Base-by-base conservation (phyloP, 1,140 invertebrate genomes). In the Ceratina australensis region DNA sequence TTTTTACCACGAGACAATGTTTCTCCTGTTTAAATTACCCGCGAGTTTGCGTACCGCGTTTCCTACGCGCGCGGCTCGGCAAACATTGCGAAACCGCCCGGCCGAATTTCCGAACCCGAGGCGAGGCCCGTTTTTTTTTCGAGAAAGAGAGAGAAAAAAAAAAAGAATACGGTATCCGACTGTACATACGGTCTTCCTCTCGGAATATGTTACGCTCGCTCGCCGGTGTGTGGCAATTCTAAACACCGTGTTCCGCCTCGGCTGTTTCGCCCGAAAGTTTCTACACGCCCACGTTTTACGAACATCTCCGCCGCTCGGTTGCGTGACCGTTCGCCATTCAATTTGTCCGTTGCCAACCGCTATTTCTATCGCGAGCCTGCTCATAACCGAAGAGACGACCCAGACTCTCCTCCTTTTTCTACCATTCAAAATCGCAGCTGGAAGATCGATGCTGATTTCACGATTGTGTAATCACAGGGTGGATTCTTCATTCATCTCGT, bases 281-380 rank as follows among this genome's bases (percentile, higher is more conserved):
- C 28, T 24, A n/a, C 65, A 69, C 74, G 74, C 74, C 66, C 57
- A 76, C 74, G 74, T 52, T 16, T 42, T 42, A 52, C 74, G 74
- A 69, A 69, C 74, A 71, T 76, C 74, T 76, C 66, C 74, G 42
- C 66, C 74, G 42, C 60, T 61, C 66, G 66, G 33, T 76, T 76
- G 74, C 74, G 74, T 61, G 74, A 42, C 13, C 57, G n/a, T 24
- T 28, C 56, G 47, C 66, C 74, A 52, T 76, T 76, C 74, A 61
- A 71, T 76, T 61, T 76, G 26, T 69, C 64, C 22, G 54, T 28
- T 52, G 1, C 56, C 18, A 20, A n/a, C 66, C 57, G 50, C 66
- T 71, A 76, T 71, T 76, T 69, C 57, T 42, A 5, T 24, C 26
- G 10, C 26, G 54, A 61, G 52, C 33, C 16, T 61, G 50, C 33